Base-by-base conservation (phyloP, 1,140 invertebrate genomes). In the Calosoma granatense region DNA sequence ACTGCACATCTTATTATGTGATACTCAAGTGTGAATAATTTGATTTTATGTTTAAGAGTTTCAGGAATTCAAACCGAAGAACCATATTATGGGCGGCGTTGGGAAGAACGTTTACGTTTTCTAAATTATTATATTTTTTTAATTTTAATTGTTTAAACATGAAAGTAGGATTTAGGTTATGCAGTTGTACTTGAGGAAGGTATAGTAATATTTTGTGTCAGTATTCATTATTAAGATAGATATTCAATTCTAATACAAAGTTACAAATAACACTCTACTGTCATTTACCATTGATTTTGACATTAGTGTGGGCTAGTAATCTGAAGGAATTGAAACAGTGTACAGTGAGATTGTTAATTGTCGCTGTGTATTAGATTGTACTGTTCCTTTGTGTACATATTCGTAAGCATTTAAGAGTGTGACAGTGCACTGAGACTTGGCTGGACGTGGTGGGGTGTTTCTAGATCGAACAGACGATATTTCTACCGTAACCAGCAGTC, bases 401-500 rank as follows among this genome's bases (percentile, higher is more conserved):
- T n/a, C n/a, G n/a, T n/a, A n/a, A n/a, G n/a, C n/a, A n/a, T n/a
- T n/a, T n/a, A n/a, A n/a, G n/a, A n/a, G n/a, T n/a, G n/a, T n/a
- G n/a, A n/a, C n/a, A n/a, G n/a, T n/a, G n/a, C 65, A 59, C 64
- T 57, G 22, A 57, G 47, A 56, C 54, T 51, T 56, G 20, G 61
- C 57, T 63, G 30, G 67, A 66, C 67, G 66, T 71, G 70, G 65
- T 69, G 68, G 65, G 66, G 72, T 67, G 74, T 70, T 76, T 80
- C 67, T 78, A 86, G 83, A 70, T 74, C 73, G 60, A 78, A 82
- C 76, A 85, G 82, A 69, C 75, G 82, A 58, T 87, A 87, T 72
- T 84, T 76, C 73, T 87, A 86, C 72, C 77, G 76, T 63, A 81
- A 85, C 68, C 66, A 74, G 55, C 64, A 62, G 30, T 81, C 74